Evolutionary conservation across 37 sponge, comb jelly and placozoan species (phyloP).

Genomic region (Petrosia ficiformis): DNA sequence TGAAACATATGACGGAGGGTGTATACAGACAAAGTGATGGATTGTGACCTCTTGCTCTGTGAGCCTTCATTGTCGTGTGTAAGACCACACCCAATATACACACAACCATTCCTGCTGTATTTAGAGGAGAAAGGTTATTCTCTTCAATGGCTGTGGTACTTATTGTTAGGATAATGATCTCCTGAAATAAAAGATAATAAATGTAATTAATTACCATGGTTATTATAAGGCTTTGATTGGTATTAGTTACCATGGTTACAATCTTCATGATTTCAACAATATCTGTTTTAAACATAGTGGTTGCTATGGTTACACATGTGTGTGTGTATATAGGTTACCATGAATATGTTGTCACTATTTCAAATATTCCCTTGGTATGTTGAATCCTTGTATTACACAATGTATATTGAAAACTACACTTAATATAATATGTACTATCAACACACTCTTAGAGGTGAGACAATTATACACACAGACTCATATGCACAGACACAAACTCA

Average conservation of each 20-base stretch:
- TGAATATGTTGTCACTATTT: no score
- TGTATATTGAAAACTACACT: no score
- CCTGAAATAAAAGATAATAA: conserved; percentile 43
- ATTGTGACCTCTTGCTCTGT: conserved; percentile 23
- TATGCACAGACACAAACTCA: no score
- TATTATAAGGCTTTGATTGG: no score
- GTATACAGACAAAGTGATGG: no score
- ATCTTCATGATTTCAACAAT: conserved; percentile 1
- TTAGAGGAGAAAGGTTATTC: conserved; percentile 59
- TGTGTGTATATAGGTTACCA: no score
- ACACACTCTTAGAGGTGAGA: no score
- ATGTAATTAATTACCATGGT: background rate
- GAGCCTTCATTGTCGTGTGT: conserved; percentile 72
- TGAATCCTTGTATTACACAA: no score
- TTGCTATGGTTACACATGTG: conserved; percentile 12
- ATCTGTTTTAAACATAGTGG: background rate
- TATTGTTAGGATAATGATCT: conserved; percentile 75
- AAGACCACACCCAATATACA: conserved; percentile 84
- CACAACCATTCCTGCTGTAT: conserved; percentile 83
- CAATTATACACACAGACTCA: no score
- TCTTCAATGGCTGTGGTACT: conserved; percentile 75
- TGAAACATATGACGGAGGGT: no score
- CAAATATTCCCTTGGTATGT: no score
- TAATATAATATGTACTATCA: no score
- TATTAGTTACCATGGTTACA: background rate